Evolutionary conservation across 1,140 invertebrate species (phyloP).

Genomic region (Achatina immaculata): DNA sequence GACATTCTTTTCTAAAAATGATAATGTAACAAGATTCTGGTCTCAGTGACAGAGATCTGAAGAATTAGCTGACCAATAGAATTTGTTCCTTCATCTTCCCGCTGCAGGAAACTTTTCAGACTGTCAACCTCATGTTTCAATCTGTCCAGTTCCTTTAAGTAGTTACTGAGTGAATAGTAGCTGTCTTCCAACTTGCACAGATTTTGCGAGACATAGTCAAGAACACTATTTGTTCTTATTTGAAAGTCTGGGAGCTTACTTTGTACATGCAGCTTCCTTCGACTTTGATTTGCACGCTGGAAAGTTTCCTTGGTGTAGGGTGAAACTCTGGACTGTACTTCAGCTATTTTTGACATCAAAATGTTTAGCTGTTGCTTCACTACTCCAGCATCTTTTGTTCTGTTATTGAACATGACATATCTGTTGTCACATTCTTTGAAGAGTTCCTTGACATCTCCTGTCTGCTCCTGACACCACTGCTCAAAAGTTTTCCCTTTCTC

Average conservation of each 20-base stretch:
- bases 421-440: slow-evolving; percentile 14
- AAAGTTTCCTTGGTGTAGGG: background rate
- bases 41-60: background rate
- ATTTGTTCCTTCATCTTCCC: background rate
- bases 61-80: background rate
- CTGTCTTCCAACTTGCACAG: background rate
- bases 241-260: background rate
- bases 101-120: background rate
- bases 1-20: too few relatives aligned
- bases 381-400: background rate
- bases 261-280: background rate
- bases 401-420: slow-evolving; percentile 17
- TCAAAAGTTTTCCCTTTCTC: background rate
- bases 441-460: background rate
- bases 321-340: background rate
- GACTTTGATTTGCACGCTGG: background rate
- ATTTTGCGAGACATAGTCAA: background rate
- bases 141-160: background rate
- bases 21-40: too few relatives aligned
- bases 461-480: background rate
- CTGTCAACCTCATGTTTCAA: background rate
- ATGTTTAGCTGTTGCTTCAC: background rate
- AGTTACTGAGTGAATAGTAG: background rate
- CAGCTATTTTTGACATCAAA: background rate
- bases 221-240: background rate